These are phyloP conservation scores for Xiphophorus couchianus DNA, from an alignment of 2,113 vertebrate species.

Conservation along the genomic window DNA sequence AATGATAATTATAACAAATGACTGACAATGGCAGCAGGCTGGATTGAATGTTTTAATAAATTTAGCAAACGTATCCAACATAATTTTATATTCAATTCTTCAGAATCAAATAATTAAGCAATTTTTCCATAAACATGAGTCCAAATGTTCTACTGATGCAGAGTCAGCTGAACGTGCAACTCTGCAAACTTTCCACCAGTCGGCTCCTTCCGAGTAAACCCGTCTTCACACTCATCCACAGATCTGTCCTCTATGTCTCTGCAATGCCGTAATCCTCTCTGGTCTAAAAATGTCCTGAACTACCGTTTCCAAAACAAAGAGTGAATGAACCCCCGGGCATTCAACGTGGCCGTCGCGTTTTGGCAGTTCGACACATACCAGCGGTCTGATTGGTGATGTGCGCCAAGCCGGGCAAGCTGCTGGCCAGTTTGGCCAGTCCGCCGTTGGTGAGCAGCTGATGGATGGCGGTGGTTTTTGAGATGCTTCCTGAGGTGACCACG, in stretches of 20 bases:
- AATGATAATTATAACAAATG: slow-evolving; percentile 39
- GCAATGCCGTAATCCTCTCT: slow-evolving; percentile 19
- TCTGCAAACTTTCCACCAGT: slow-evolving; percentile 19
- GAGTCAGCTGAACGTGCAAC: slow-evolving; percentile 25
- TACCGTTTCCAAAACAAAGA: slow-evolving; percentile 54
- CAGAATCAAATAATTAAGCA: slow-evolving; percentile 24
- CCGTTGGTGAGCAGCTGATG: slow-evolving; percentile 95
- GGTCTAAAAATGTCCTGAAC: slow-evolving; percentile 47
- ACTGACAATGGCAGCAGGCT: slow-evolving; percentile 29
- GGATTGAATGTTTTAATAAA: slow-evolving; percentile 7
- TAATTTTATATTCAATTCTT: slow-evolving; percentile 28
- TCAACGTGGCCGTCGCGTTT: slow-evolving; percentile 77
- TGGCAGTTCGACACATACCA: slow-evolving; percentile 84
- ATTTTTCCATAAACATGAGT: slow-evolving; percentile 30
- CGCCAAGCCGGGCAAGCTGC: slow-evolving; percentile 90
- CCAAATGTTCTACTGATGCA: slow-evolving; percentile 24
- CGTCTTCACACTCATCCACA: slow-evolving; percentile 23
- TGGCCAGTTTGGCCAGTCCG: slow-evolving; percentile 92
- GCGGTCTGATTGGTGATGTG: slow-evolving; percentile 92
- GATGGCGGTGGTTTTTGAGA: slow-evolving; percentile 90
- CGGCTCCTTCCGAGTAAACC: slow-evolving; percentile 27
- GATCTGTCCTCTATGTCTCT: slow-evolving; percentile 36
- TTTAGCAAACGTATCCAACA: slow-evolving; percentile 19
- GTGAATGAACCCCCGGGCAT: slow-evolving; percentile 49
- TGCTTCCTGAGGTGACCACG: slow-evolving; percentile 84